phyloP scores from a whole-genome alignment of 2,888 invertebrate genomes.

The Drosophila prostipennis region DNA sequence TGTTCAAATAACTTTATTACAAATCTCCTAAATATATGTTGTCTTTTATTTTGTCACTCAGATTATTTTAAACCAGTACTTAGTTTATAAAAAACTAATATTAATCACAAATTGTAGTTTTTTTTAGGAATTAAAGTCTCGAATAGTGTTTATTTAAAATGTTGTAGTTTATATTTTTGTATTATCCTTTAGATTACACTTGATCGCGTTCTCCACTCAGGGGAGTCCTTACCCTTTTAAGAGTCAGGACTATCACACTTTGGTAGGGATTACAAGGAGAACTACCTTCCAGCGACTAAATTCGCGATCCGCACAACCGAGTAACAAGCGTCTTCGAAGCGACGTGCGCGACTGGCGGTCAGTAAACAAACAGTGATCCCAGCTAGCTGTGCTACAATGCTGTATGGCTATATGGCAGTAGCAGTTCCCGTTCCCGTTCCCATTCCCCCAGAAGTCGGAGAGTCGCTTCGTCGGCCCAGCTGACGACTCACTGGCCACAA shows the following conservation, averaged over 20 bases:
- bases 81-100: background rate
- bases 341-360: slow-evolving; percentile 73
- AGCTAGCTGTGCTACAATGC: slow-evolving; percentile 42
- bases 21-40: too few species aligned
- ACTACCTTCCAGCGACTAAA: slow-evolving; percentile 8
- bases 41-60: background rate
- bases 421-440: slow-evolving; percentile 27
- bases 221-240: slow-evolving; percentile 28
- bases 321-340: slow-evolving; percentile 71
- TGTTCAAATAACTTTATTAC: too few species aligned
- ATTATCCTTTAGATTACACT: background rate
- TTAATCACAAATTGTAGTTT: background rate
- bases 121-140: background rate
- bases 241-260: slow-evolving; percentile 21
- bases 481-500: slow-evolving; percentile 49
- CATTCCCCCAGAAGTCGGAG: slow-evolving; percentile 54
- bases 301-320: slow-evolving; percentile 55
- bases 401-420: slow-evolving; percentile 19
- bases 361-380: slow-evolving; percentile 69
- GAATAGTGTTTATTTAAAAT: background rate
- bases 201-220: background rate
- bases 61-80: background rate
- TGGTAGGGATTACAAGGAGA: background rate
- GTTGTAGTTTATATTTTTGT: background rate
- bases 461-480: slow-evolving; percentile 45